phyloP scores from a whole-genome alignment of 2,797 vertebrate genomes.

The Esox lucius region DNA sequence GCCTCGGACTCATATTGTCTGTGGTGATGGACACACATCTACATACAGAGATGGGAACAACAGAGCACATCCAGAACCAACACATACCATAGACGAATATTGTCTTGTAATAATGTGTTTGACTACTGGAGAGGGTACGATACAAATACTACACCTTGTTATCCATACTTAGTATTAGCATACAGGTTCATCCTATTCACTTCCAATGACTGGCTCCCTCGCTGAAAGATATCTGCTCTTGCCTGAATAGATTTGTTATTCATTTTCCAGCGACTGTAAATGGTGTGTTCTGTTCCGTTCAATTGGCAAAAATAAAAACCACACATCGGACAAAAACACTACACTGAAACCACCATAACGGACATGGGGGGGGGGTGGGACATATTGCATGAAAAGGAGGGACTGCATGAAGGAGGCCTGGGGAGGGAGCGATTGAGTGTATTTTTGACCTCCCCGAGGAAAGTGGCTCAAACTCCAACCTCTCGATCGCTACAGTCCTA shows the following conservation, averaged over 20 bases:
- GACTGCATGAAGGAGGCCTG: background rate
- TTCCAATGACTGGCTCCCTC: background rate
- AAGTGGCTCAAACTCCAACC: conserved; percentile 24
- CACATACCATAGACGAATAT: background rate
- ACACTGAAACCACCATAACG: conserved; percentile 30
- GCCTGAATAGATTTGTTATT: conserved; percentile 58
- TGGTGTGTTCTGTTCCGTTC: conserved; percentile 46
- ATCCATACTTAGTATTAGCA: background rate
- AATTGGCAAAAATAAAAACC: background rate
- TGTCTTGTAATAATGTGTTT: background rate
- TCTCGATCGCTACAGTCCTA: conserved; percentile 38
- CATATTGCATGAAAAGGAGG: background rate
- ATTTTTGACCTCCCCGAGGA: conserved; percentile 56
- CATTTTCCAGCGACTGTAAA: conserved; percentile 39
- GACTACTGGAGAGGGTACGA: background rate
- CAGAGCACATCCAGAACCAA: background rate
- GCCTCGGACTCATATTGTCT: background rate
- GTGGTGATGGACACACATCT: background rate
- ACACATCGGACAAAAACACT: conserved; percentile 47
- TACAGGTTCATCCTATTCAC: background rate
- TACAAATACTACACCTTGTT: background rate
- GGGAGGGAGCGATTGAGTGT: conserved; percentile 46
- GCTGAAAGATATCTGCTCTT: background rate
- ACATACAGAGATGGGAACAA: background rate
- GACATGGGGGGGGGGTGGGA: conserved; percentile 1